A percentile compares a stretch with the other conserved stretches of the same genome.
These are phyloP conservation scores for Psittacula echo DNA, from an alignment of 2,797 vertebrate species.

Conservation along the genomic window DNA sequence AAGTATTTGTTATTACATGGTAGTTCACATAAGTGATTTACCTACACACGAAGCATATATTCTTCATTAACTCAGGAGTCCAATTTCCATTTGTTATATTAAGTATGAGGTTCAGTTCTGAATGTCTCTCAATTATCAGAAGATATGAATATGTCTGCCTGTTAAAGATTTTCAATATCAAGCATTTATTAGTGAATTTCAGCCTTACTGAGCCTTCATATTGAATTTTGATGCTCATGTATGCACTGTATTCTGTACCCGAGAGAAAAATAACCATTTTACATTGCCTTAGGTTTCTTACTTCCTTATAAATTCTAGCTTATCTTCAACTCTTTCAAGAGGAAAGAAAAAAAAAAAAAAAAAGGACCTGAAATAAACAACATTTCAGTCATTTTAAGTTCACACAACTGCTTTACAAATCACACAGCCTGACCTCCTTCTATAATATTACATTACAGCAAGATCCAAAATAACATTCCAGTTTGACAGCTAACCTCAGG, in stretches of 20 bases:
- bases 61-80: not conserved
- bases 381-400: slow-evolving; percentile 66
- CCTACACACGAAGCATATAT: not conserved
- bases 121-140: not conserved
- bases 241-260: not conserved
- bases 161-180: not conserved
- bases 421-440: slow-evolving; percentile 78
- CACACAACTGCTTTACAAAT: slow-evolving; percentile 80
- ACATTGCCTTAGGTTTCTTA: not conserved
- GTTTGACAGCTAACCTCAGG: slow-evolving; percentile 83
- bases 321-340: not conserved
- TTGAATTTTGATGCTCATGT: not conserved
- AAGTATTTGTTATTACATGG: not conserved
- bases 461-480: slow-evolving; percentile 80
- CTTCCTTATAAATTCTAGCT: slow-evolving; percentile 14
- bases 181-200: not conserved
- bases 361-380: slow-evolving; percentile 26
- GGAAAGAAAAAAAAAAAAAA: not conserved
- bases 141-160: not conserved
- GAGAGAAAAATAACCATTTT: not conserved
- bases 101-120: not conserved
- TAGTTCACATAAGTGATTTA: not conserved
- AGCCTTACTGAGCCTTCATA: not conserved
- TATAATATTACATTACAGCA: slow-evolving; percentile 75
- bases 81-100: not conserved